Evolutionary conservation across 2,888 invertebrate genomes (phyloP), one percentile per base, ranked within the genome.

Genomic region (Dryocosmus kuriphilus): DNA sequence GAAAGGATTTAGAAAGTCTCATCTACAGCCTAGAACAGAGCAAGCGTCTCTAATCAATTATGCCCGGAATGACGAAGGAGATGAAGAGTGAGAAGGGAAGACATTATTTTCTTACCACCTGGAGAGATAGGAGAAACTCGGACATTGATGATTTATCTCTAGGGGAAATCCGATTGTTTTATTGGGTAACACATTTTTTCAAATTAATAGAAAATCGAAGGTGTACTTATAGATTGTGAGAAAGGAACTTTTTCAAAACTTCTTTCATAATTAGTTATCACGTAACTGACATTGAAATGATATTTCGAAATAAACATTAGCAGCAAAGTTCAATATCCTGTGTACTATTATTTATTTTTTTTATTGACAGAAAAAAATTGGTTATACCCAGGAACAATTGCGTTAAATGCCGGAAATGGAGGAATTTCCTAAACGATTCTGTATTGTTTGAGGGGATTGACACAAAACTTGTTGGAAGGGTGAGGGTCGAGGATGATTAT

Each of bases 1-100:
- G 83, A 86, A 85, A 86, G 84, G 85, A 83, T 86, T 86, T 87
- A 87, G 87, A 87, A 87, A 87, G 87, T 86, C 81, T 80, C 80
- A 77, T 85, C 75, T 80, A 81, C 82, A 79, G 82, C 75, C 80
- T 76, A 79, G 81, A 79, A 83, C 80, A 82, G 77, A 80, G 76
- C 77, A 80, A 82, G 82, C 82, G 82, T 83, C 82, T 84, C 83
- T 83, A 85, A 86, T 87, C 85, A 82, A 85, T 86, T 86, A 83
- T 67, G 46, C 30, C 82, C 71, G 76, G 63, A 55, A 30, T 41
- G 38, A 74, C 22, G 32, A 60, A 61, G 61, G 46, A 60, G 24
- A 14, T 55, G 78, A 67, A 57, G 63, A 57, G 63, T 19, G 38
- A 60, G 41, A 51, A 35, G 63, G 63, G 62, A 55, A 38, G 75